Conservation (phyloP, 30 jellyfish, hydroid and myxozoan species). For the Cassiopea xamachana region DNA sequence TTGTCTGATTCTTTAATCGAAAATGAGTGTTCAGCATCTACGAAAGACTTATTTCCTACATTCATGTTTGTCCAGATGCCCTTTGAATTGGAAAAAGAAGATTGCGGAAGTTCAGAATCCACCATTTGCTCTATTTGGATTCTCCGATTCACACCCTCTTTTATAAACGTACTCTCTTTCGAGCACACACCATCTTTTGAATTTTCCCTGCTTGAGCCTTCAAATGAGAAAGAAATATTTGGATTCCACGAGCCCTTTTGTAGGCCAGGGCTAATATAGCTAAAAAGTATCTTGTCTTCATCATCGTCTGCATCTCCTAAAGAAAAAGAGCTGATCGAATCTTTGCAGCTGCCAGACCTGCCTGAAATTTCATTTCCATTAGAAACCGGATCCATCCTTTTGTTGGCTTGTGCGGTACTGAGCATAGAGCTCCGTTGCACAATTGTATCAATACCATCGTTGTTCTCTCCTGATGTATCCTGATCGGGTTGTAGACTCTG, state of each 20-base stretch:
- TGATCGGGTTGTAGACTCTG: neutral
- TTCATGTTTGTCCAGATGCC: neutral
- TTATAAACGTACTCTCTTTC: neutral
- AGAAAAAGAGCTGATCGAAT: neutral
- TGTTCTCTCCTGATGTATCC: neutral
- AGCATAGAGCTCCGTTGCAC: conserved; percentile 21
- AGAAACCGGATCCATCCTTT: conserved; percentile 10
- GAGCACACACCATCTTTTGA: neutral
- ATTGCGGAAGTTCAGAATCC: neutral
- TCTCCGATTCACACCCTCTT: neutral
- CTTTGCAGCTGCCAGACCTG: conserved; percentile 1
- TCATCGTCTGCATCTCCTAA: conserved; percentile 22
- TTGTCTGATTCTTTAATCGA: neutral
- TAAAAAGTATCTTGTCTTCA: conserved; percentile 51
- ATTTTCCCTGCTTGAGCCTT: conserved; percentile 27
- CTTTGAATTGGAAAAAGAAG: neutral
- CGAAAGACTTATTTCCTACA: neutral
- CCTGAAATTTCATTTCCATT: neutral
- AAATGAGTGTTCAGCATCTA: too few species aligned
- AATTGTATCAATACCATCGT: neutral
- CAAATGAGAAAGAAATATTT: conserved; percentile 33
- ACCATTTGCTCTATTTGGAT: neutral
- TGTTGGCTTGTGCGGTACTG: conserved; percentile 31
- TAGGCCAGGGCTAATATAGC: conserved; percentile 50
- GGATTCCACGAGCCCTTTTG: conserved; percentile 69